These are phyloP conservation scores for Syndactyla subalaris DNA, from an alignment of 2,797 vertebrate genomes.

Conservation along the genomic window DNA sequence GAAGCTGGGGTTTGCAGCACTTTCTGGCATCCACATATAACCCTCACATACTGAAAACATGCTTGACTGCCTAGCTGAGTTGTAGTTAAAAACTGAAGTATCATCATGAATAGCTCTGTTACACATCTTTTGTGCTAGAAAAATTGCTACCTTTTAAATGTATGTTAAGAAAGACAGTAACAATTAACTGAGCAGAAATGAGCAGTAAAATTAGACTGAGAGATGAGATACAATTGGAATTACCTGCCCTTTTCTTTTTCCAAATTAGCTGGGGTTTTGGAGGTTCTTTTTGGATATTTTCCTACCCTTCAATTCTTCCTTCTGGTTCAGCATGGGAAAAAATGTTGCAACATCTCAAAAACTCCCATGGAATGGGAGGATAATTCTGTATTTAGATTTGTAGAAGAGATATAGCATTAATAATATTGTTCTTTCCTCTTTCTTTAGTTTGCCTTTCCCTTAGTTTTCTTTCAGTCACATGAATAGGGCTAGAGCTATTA, in stretches of 20 bases:
- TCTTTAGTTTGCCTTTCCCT: not conserved
- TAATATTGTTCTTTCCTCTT: not conserved
- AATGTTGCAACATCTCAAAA: not conserved
- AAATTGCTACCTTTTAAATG: not conserved
- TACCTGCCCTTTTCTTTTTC: not conserved
- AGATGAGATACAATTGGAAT: not conserved
- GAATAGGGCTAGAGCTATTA: not conserved
- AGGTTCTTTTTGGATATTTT: not conserved
- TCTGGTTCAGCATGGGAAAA: not conserved
- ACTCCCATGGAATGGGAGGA: not conserved
- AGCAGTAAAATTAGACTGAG: not conserved
- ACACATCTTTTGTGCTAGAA: not conserved
- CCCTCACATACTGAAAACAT: not conserved
- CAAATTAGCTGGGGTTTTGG: not conserved
- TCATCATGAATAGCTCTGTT: not conserved
- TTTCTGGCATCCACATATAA: not conserved
- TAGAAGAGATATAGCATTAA: not conserved
- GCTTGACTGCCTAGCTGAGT: not conserved
- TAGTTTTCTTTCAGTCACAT: not conserved
- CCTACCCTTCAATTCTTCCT: not conserved
- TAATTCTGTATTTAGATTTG: not conserved
- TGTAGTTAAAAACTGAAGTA: not conserved
- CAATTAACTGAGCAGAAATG: not conserved
- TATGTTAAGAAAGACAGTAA: not conserved
- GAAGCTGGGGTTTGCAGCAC: not conserved